Base-by-base conservation (phyloP, 1,140 invertebrate species). In the Piezodorus guildinii region DNA sequence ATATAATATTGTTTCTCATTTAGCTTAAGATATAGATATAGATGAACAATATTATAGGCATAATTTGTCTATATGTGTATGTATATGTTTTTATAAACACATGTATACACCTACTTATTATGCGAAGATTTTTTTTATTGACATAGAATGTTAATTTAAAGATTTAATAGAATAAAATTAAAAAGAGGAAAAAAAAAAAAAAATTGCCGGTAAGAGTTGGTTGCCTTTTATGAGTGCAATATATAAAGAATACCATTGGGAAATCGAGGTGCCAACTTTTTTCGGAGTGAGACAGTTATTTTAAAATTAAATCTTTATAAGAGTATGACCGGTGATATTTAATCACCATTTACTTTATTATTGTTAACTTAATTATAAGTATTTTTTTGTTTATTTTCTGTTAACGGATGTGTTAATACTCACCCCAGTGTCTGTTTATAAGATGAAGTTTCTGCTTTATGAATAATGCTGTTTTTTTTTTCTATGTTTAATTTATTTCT, bases 291-390 rank as follows among this genome's bases (percentile, higher is more conserved):
- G 21, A 49, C 1, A 49, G 46, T 19, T 49, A 10, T 10, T 49
- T 49, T 46, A n/a, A 46, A 46, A 19, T 49, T 17, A 21, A 49
- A 49, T 19, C 2, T 49, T 3, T 17, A 49, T 19, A 49, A 49
- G 46, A 21, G 10, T 17, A n/a, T 21, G 21, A 49, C n/a, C 9
- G 16, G 46, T 49, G 46, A 49, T 49, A 10, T 17, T 19, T 49
- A 5, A 17, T 19, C 2, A n/a, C 10, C 46, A 5, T 49, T 49
- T 19, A 39, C 34, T 39, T 39, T 39, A 39, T 39, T 49, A 49
- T 49, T 49, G 46, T 49, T 49, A 49, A 49, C 46, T 49, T 49
- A 49, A 49, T 49, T 49, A 49, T 49, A 49, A 49, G 46, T 19
- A 49, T 49, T 49, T 49, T n/a, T 39, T 39, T 39, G 34, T 39